Conservation (phyloP, 2,888 invertebrate genomes). For the Agrochola lota region DNA sequence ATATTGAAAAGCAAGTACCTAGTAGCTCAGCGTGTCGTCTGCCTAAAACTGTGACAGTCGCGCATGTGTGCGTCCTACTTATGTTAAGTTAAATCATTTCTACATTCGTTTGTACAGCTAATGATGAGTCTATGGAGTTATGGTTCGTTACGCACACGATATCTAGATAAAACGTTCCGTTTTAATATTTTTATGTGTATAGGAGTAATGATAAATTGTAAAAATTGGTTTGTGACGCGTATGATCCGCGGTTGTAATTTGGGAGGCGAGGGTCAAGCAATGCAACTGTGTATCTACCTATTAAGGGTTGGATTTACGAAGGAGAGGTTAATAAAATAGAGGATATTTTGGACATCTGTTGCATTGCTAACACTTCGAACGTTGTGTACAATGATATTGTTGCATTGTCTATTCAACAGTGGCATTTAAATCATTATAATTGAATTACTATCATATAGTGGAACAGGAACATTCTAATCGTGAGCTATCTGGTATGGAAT, state of each 20-base stretch:
- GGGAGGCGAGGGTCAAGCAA: conserved; percentile 60
- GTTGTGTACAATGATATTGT: conserved; percentile 70
- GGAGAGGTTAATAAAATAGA: conserved; percentile 34
- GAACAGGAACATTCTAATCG: neutral
- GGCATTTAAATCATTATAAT: conserved; percentile 60
- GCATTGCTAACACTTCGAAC: conserved; percentile 61
- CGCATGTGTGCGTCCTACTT: conserved; percentile 36
- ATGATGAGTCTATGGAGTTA: conserved; percentile 80
- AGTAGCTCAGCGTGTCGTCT: conserved; percentile 22
- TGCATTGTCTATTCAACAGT: conserved; percentile 71
- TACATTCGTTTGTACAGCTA: conserved; percentile 80
- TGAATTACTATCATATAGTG: conserved; percentile 57
- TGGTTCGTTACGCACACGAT: conserved; percentile 84
- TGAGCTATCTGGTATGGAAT: neutral
- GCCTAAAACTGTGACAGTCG: conserved; percentile 18
- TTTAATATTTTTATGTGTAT: conserved; percentile 86
- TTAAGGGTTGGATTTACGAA: conserved; percentile 16
- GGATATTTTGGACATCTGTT: conserved; percentile 25
- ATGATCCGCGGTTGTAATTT: conserved; percentile 67
- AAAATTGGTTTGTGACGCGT: conserved; percentile 76
- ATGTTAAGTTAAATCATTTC: conserved; percentile 44
- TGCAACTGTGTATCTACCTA: conserved; percentile 42
- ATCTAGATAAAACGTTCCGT: conserved; percentile 78
- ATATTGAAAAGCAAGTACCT: neutral
- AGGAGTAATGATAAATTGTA: conserved; percentile 80